Conservation (phyloP, 1,140 invertebrate species). For the Ostrea edulis region DNA sequence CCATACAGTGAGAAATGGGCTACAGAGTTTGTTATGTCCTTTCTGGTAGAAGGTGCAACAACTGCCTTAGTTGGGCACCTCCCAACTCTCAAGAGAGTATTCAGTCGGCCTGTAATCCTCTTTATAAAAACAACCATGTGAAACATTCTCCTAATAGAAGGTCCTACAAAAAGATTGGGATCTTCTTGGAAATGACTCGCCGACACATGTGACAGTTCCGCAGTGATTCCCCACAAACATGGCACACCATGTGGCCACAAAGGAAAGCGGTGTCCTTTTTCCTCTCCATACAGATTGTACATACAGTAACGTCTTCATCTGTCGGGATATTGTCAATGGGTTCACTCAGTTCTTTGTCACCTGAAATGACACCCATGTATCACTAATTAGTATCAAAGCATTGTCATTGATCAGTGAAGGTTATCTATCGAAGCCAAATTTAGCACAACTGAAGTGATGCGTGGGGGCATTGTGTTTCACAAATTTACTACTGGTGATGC, state of each 20-base stretch:
- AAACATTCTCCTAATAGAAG: background rate
- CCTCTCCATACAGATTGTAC: conserved; percentile 83
- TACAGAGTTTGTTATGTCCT: conserved; percentile 1
- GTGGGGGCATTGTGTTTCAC: no score
- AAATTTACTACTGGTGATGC: no score
- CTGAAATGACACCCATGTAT: background rate
- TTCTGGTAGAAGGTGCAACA: background rate
- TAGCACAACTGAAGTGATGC: no score
- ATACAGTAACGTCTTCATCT: conserved; percentile 89
- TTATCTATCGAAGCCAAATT: no score
- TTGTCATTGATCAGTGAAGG: no score
- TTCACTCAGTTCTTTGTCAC: conserved; percentile 15
- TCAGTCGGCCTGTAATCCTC: background rate
- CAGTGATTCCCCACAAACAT: conserved; percentile 89
- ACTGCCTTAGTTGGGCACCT: background rate
- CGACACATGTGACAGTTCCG: conserved; percentile 95
- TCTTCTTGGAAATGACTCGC: conserved; percentile 92
- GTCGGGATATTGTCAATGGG: conserved; percentile 4
- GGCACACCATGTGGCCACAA: conserved; percentile 93
- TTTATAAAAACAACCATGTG: background rate
- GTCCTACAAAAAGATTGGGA: conserved; percentile 73
- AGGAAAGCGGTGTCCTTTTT: conserved; percentile 91
- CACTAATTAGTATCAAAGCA: no score
- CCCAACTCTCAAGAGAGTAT: background rate
- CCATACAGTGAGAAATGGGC: background rate